A percentile compares a stretch with the other conserved stretches of the same genome.
These are phyloP conservation scores for Agelaius phoeniceus DNA, from an alignment of 2,113 vertebrate species.

Conservation along the genomic window DNA sequence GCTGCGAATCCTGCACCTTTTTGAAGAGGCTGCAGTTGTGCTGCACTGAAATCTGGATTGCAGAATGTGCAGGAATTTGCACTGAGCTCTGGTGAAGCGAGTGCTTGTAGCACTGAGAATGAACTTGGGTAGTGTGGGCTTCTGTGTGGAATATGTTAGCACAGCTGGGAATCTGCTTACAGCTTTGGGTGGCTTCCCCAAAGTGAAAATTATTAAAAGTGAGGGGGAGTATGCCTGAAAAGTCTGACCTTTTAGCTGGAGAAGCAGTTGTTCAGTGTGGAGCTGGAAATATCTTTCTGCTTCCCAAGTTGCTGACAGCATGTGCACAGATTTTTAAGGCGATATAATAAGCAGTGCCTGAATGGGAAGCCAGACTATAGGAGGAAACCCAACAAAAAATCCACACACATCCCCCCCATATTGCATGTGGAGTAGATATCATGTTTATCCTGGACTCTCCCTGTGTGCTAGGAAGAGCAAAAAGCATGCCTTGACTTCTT, in stretches of 20 bases:
- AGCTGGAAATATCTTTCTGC: background rate
- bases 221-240: background rate
- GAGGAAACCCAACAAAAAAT: background rate
- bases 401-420: accelerated
- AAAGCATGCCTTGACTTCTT: background rate
- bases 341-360: background rate
- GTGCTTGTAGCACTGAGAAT: too few species aligned
- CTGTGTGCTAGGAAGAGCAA: background rate
- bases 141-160: background rate
- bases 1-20: background rate
- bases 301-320: background rate
- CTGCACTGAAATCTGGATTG: background rate
- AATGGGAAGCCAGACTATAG: background rate
- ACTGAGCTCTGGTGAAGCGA: accelerated
- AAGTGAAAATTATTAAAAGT: background rate
- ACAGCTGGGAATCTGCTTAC: background rate
- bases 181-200: background rate
- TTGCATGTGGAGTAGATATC: background rate
- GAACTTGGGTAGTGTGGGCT: background rate
- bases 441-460: background rate
- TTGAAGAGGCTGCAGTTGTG: background rate
- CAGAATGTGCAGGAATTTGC: background rate
- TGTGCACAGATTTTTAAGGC: background rate
- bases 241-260: background rate
- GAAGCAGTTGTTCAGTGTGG: background rate